phyloP scores from a whole-genome alignment of 2,797 vertebrate species.

The Nyctalus aviator region DNA sequence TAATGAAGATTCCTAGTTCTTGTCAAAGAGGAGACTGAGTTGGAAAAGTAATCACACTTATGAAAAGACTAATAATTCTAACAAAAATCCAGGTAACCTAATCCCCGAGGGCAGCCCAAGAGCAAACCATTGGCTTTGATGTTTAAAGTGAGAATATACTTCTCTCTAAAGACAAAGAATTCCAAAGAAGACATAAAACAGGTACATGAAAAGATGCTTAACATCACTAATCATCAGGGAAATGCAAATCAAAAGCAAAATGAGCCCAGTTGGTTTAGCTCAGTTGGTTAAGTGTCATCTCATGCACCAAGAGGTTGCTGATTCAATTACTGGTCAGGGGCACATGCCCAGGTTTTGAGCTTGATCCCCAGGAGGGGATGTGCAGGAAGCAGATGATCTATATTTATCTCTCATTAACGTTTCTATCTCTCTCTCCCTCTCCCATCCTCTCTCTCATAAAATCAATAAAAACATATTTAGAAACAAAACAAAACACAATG shows the following conservation, averaged over 20 bases:
- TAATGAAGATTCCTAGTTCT: neutral
- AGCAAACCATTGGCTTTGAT: neutral
- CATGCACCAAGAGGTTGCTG: too few relatives aligned
- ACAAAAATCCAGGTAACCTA: conserved; percentile 18
- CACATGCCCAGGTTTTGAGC: too few relatives aligned
- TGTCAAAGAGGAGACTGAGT: conserved; percentile 22
- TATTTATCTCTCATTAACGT: too few relatives aligned
- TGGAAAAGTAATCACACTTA: conserved; percentile 16
- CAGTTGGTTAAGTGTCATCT: too few relatives aligned
- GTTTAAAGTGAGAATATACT: neutral
- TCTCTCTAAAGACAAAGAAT: conserved; percentile 19
- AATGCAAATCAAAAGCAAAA: neutral
- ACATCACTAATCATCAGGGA: neutral
- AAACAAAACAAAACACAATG: too few relatives aligned
- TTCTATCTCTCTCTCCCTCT: too few relatives aligned
- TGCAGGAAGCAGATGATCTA: too few relatives aligned
- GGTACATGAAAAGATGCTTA: neutral
- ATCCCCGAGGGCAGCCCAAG: neutral
- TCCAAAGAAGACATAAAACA: neutral
- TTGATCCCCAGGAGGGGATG: too few relatives aligned
- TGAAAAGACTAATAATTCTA: neutral
- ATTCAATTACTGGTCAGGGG: too few relatives aligned
- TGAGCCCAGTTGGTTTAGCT: neutral
- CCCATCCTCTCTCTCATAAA: too few relatives aligned
- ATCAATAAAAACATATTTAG: too few relatives aligned